phyloP scores from a whole-genome alignment of 2,797 vertebrate genomes.

The Peromyscus aztecus region DNA sequence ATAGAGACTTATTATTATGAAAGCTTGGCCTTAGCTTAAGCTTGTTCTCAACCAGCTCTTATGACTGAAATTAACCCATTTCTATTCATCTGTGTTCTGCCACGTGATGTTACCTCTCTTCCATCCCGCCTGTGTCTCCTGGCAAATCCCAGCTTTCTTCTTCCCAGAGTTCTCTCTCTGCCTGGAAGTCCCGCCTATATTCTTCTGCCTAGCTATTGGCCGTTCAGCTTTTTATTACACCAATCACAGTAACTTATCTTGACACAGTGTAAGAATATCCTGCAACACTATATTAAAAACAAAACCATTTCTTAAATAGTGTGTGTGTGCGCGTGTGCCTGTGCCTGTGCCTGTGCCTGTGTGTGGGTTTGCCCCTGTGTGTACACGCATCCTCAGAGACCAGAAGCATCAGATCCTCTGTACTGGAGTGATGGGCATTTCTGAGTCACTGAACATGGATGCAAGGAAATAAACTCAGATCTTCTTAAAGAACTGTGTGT shows the following conservation, averaged over 20 bases:
- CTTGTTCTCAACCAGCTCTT: background rate
- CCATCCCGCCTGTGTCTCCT: background rate
- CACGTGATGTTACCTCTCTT: background rate
- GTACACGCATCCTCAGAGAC: background rate
- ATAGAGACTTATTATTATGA: background rate
- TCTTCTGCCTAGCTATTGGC: background rate
- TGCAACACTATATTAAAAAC: background rate
- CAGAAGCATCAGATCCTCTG: background rate
- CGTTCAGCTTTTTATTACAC: background rate
- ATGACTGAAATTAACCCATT: background rate
- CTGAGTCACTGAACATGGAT: background rate
- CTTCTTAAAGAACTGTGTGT: background rate
- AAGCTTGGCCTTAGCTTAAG: background rate
- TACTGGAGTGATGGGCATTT: background rate
- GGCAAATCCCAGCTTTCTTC: background rate
- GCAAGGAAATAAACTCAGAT: background rate
- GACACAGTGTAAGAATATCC: background rate
- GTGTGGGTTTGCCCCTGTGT: background rate
- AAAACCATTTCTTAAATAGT: background rate
- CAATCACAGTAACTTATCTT: background rate
- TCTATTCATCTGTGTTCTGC: background rate
- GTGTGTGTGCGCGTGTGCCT: background rate
- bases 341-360: too few relatives aligned
- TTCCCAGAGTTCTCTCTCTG: background rate
- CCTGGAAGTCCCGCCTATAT: background rate